Percentiles rank a stretch among this genome's conserved stretches.
Evolutionary conservation across 2,113 vertebrate species (phyloP).

Genomic region (Gnathonemus longibarbis): DNA sequence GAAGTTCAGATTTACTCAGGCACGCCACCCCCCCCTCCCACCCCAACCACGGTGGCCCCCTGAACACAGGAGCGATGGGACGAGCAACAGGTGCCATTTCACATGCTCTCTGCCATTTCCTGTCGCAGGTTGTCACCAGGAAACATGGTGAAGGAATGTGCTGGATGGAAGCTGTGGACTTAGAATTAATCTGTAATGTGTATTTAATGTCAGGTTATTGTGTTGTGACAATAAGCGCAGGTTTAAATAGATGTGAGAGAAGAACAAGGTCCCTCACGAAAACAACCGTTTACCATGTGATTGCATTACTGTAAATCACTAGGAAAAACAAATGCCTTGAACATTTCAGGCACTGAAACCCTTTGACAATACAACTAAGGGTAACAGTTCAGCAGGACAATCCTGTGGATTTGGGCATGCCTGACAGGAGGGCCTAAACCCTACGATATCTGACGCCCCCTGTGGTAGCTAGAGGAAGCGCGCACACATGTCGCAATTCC

Average conservation of each 20-base stretch:
- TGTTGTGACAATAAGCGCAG: neutral
- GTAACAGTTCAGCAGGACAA: neutral
- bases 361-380: neutral
- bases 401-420: neutral
- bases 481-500: neutral
- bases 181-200: neutral
- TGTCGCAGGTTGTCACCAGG: neutral
- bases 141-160: neutral
- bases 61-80: neutral
- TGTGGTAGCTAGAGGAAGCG: neutral
- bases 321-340: neutral
- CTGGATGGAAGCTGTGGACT: neutral
- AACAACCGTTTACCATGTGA: neutral
- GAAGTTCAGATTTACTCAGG: neutral
- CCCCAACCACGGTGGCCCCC: neutral
- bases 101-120: neutral
- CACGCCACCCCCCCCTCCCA: neutral
- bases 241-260: neutral
- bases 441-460: neutral
- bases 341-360: neutral
- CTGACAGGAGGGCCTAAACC: neutral
- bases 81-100: neutral
- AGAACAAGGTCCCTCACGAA: neutral
- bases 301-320: neutral
- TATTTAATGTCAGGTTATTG: neutral